These are phyloP conservation scores for Mus minutoides DNA, from an alignment of 2,797 vertebrate species.

Conservation along the genomic window DNA sequence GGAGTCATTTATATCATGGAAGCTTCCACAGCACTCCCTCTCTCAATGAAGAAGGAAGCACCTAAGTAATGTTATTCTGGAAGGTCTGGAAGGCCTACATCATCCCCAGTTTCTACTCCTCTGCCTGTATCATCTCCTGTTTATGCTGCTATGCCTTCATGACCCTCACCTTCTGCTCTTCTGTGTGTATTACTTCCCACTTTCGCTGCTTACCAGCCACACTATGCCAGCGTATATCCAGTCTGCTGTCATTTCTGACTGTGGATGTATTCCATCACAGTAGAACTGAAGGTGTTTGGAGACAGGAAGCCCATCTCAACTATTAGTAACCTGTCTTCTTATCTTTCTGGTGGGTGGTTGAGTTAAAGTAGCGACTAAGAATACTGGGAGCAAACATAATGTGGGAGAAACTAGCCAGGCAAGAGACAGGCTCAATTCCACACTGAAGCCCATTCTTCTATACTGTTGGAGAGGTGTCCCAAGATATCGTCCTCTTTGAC, in stretches of 20 bases:
- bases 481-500: not conserved
- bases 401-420: not conserved
- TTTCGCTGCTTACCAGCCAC: not conserved
- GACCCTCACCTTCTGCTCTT: no score
- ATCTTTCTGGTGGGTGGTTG: not conserved
- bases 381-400: not conserved
- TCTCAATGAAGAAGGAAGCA: not conserved
- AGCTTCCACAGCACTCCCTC: not conserved
- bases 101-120: no score
- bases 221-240: not conserved
- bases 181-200: not conserved
- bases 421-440: not conserved
- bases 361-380: not conserved
- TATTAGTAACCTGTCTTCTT: slow-evolving; percentile 40
- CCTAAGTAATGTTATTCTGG: not conserved
- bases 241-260: not conserved
- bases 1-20: not conserved
- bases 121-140: not conserved
- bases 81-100: not conserved
- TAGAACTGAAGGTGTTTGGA: not conserved
- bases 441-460: not conserved
- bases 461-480: not conserved
- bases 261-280: not conserved
- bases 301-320: slow-evolving; percentile 46
- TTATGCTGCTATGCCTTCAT: not conserved